Conservation (phyloP, 1,140 invertebrate genomes). For the Drosophila teissieri region DNA sequence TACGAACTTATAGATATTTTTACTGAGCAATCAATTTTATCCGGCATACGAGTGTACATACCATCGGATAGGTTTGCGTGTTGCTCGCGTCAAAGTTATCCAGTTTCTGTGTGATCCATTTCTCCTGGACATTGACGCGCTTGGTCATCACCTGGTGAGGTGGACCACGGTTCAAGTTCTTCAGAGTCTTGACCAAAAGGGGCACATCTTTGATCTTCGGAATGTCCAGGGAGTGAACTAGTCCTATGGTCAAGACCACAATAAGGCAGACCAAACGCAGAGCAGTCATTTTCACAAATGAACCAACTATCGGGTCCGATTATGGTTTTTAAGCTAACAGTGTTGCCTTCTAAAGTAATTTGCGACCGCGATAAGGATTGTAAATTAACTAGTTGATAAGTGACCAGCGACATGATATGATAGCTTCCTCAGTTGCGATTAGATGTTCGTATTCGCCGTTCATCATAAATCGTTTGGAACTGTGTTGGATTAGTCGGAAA, state of each 20-base stretch:
- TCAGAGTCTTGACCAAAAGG: slow-evolving; percentile 59
- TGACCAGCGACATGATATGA: slow-evolving; percentile 22
- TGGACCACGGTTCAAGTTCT: slow-evolving; percentile 64
- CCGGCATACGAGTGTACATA: slow-evolving; percentile 5
- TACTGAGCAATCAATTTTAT: background rate
- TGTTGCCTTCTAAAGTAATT: slow-evolving; percentile 39
- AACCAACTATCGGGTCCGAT: slow-evolving; percentile 14
- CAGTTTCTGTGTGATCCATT: slow-evolving; percentile 84
- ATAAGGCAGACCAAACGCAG: slow-evolving; percentile 53
- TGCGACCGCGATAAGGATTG: slow-evolving; percentile 46
- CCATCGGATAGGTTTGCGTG: slow-evolving; percentile 88
- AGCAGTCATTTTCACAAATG: slow-evolving; percentile 59
- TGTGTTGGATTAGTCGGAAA: slow-evolving; percentile 8
- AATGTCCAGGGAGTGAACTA: slow-evolving; percentile 18
- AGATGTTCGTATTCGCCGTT: background rate
- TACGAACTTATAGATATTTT: no score
- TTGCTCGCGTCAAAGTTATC: slow-evolving; percentile 91
- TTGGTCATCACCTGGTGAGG: slow-evolving; percentile 27
- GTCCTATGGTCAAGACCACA: slow-evolving; percentile 30
- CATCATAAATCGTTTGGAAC: slow-evolving; percentile 33
- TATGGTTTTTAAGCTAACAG: slow-evolving; percentile 36
- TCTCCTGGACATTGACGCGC: slow-evolving; percentile 29
- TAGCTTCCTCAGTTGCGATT: slow-evolving; percentile 33
- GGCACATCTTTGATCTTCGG: slow-evolving; percentile 55
- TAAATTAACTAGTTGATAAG: slow-evolving; percentile 64